Evolutionary conservation across 2,797 vertebrate species (phyloP).

Genomic region (Coilia nasus): DNA sequence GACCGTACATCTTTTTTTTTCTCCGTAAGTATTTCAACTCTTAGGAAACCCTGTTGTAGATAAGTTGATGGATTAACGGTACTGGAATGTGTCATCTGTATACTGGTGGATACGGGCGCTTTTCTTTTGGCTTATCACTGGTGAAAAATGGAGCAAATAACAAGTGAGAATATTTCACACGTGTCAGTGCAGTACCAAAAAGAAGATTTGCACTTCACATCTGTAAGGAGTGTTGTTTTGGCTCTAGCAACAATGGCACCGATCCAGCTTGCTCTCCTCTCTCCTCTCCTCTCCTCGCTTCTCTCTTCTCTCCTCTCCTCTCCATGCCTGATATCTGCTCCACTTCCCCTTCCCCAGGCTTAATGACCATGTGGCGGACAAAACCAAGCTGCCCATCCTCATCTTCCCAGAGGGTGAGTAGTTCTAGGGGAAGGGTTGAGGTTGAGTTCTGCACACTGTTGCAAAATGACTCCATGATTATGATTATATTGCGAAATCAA

Average conservation of each 20-base stretch:
- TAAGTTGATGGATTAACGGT: too few species aligned
- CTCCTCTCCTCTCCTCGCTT: not conserved
- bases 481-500: too few species aligned
- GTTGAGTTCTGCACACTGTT: too few species aligned
- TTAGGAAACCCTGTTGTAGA: too few species aligned
- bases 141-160: too few species aligned
- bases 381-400: conserved; percentile 85
- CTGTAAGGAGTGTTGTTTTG: not conserved
- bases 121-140: too few species aligned
- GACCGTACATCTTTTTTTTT: not conserved
- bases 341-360: conserved; percentile 66
- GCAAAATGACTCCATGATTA: too few species aligned
- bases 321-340: not conserved
- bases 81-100: too few species aligned
- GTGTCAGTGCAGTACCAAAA: not conserved
- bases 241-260: not conserved
- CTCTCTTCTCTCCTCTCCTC: not conserved
- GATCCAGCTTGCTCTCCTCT: not conserved
- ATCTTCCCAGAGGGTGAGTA: conserved; percentile 88
- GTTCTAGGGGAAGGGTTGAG: too few species aligned
- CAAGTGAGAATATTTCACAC: not conserved
- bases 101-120: too few species aligned
- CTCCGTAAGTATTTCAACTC: too few species aligned
- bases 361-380: conserved; percentile 82
- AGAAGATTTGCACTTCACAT: not conserved